These are phyloP conservation scores for Pristionchus exspectatus DNA, from an alignment of 2,888 invertebrate genomes.

Conservation along the genomic window DNA sequence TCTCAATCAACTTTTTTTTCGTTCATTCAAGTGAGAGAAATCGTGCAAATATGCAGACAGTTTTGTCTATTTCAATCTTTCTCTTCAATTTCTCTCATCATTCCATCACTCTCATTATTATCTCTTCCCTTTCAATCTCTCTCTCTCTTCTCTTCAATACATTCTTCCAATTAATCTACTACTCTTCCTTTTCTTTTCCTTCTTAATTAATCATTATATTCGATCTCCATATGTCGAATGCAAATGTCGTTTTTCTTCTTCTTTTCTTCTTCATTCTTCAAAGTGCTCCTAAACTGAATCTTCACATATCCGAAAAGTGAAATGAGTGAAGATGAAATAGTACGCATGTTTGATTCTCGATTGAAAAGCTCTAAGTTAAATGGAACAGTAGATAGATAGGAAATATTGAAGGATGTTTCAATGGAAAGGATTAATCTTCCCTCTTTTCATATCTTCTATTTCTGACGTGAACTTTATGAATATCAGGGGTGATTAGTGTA, in stretches of 20 bases:
- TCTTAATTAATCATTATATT: not conserved
- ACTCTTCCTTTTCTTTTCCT: not conserved
- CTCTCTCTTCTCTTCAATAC: not conserved
- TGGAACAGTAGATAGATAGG: not conserved
- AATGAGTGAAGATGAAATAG: not conserved
- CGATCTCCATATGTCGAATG: not conserved
- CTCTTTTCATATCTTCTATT: not conserved
- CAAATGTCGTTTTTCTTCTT: not conserved
- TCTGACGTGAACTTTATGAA: not conserved
- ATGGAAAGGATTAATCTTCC: not conserved
- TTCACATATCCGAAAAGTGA: not conserved
- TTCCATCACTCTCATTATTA: not conserved
- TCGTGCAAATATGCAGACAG: not conserved
- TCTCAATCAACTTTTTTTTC: constrained; percentile 12
- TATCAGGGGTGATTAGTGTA: not conserved
- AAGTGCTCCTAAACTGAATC: not conserved
- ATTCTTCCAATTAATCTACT: not conserved
- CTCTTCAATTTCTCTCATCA: not conserved
- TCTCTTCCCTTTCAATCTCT: constrained; percentile 8
- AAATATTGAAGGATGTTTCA: not conserved
- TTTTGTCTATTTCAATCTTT: not conserved
- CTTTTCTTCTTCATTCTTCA: not conserved
- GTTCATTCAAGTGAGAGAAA: not conserved
- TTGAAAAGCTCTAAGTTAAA: not conserved
- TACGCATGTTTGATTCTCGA: not conserved